phyloP scores from a whole-genome alignment of 2,113 vertebrate species.

The Poeciliopsis occidentalis region DNA sequence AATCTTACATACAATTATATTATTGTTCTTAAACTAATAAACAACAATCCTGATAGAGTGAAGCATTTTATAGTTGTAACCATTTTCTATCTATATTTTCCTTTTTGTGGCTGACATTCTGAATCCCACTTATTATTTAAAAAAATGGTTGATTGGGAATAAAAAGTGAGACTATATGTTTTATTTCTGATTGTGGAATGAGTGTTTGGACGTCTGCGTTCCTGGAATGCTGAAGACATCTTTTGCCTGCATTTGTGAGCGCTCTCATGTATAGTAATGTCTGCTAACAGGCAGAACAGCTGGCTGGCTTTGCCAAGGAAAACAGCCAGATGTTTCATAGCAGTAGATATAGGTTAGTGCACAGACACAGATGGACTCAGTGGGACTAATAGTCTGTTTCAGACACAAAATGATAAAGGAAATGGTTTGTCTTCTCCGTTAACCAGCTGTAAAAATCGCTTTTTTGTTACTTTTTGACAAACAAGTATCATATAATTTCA shows the following conservation, averaged over 20 bases:
- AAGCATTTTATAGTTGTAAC: not conserved
- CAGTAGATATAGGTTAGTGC: constrained; percentile 2
- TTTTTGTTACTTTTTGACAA: constrained; percentile 7
- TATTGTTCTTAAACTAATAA: too few species aligned
- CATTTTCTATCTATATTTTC: not conserved
- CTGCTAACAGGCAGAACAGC: constrained; percentile 22
- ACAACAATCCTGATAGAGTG: too few species aligned
- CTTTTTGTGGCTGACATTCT: not conserved
- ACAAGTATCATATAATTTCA: not conserved
- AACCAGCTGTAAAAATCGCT: not conserved
- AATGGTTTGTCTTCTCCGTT: not conserved
- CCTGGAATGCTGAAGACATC: constrained; percentile 4
- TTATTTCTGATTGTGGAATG: constrained; percentile 26
- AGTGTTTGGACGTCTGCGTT: constrained; percentile 16
- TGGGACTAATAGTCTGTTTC: constrained; percentile 5
- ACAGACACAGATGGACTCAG: constrained; percentile 14
- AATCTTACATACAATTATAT: too few species aligned
- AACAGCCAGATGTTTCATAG: constrained; percentile 41
- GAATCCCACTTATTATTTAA: too few species aligned
- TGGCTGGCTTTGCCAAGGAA: constrained; percentile 17
- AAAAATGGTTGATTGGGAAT: not conserved
- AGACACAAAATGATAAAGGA: constrained; percentile 3
- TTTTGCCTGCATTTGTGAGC: not conserved
- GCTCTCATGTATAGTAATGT: constrained; percentile 5
- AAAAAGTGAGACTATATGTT: constrained; percentile 40